These are phyloP conservation scores for Trichonephila clavata DNA, from an alignment of 1,140 invertebrate genomes.

Conservation along the genomic window DNA sequence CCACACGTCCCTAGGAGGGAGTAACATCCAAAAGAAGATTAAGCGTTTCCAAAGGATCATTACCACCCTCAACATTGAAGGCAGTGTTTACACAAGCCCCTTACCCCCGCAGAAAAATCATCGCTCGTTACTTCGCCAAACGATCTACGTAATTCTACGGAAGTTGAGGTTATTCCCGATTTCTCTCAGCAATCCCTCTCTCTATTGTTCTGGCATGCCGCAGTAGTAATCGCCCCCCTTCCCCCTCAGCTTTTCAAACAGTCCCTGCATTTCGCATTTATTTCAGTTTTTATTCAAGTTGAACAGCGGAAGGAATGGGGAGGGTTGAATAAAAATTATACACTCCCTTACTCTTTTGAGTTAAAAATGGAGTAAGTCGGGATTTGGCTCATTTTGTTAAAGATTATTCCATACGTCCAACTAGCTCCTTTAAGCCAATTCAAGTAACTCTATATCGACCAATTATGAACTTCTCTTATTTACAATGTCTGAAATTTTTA, in stretches of 20 bases:
- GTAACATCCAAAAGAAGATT: slow-evolving; percentile 47
- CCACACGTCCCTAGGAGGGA: neutral
- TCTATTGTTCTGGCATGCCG: slow-evolving; percentile 46
- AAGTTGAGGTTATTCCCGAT: slow-evolving; percentile 62
- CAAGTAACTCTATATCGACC: no score
- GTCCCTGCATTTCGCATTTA: neutral
- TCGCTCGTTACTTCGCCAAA: slow-evolving; percentile 42
- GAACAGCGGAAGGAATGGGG: neutral
- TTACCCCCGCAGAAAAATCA: slow-evolving; percentile 21
- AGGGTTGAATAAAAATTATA: slow-evolving; percentile 13
- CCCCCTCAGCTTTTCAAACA: neutral
- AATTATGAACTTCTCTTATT: no score
- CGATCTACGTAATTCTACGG: slow-evolving; percentile 57
- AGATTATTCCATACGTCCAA: no score
- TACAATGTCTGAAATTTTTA: no score
- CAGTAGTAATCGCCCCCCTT: neutral
- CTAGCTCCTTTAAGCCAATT: no score
- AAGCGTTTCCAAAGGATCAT: slow-evolving; percentile 53
- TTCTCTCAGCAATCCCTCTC: neutral
- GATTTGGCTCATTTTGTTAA: neutral
- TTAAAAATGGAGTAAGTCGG: neutral
- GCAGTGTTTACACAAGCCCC: slow-evolving; percentile 40
- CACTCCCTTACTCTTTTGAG: neutral
- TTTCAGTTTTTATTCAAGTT: slow-evolving; percentile 33
- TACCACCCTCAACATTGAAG: slow-evolving; percentile 32